Evolutionary conservation across 2,797 vertebrate species (phyloP).

Genomic region (Kryptopterus vitreolus): DNA sequence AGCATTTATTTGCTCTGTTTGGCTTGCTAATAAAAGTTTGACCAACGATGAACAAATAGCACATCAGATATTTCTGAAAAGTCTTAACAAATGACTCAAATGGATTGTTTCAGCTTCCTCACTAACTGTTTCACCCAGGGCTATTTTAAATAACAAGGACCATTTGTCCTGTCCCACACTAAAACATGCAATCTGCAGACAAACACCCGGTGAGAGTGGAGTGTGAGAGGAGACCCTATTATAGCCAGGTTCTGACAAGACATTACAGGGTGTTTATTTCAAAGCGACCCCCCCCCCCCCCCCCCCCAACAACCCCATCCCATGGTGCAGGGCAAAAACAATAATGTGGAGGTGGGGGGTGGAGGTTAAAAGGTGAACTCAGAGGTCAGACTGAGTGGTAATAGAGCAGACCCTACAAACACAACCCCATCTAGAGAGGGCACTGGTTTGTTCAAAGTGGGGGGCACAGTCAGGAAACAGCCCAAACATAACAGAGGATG

Average conservation of each 20-base stretch:
- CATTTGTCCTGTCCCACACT: constrained; percentile 42
- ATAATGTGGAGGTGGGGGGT: constrained; percentile 41
- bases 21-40: neutral
- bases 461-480: constrained; percentile 4
- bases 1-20: neutral
- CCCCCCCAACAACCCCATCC: no score
- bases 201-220: constrained; percentile 19
- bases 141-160: constrained; percentile 48
- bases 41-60: constrained; percentile 43
- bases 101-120: constrained; percentile 60
- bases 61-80: constrained; percentile 60
- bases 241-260: constrained; percentile 36
- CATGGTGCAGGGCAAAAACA: constrained; percentile 35
- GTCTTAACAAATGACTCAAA: constrained; percentile 51
- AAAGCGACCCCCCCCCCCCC: constrained; percentile 39
- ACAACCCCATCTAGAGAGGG: constrained; percentile 38
- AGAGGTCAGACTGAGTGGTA: constrained; percentile 47
- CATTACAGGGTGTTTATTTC: constrained; percentile 46
- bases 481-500: neutral
- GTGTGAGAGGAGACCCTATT: constrained; percentile 27
- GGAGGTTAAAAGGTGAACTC: constrained; percentile 51
- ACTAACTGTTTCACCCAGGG: constrained; percentile 67
- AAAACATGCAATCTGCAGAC: constrained; percentile 25
- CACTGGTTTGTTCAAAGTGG: constrained; percentile 32
- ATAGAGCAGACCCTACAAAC: constrained; percentile 24